phyloP scores from a whole-genome alignment of 2,113 vertebrate species.

The Pelecanus crispus region DNA sequence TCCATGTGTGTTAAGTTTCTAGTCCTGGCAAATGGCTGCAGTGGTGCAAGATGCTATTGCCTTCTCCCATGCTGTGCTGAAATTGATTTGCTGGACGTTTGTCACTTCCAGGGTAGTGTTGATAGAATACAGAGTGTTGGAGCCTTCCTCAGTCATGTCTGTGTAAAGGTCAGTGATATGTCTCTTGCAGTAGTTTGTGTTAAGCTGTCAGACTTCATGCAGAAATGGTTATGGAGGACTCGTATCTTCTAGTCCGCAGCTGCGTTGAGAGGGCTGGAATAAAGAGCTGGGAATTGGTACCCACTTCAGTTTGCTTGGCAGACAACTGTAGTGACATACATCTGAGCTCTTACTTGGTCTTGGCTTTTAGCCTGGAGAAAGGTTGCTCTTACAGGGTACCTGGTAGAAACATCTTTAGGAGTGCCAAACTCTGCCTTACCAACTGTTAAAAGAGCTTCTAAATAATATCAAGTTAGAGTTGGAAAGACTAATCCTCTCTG shows the following conservation, averaged over 20 bases:
- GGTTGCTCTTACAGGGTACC: background rate
- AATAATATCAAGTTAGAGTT: background rate
- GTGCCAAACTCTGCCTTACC: background rate
- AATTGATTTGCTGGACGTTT: background rate
- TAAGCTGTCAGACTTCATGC: background rate
- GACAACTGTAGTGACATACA: background rate
- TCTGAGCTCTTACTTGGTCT: background rate
- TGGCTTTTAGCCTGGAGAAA: background rate
- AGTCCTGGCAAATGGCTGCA: background rate
- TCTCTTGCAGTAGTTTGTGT: background rate
- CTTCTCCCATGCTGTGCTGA: background rate
- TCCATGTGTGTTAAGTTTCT: background rate
- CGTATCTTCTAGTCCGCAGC: background rate
- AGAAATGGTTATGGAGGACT: background rate
- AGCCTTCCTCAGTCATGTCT: background rate
- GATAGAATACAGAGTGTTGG: background rate
- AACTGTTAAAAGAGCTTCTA: background rate
- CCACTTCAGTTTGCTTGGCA: background rate
- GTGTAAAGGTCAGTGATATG: background rate
- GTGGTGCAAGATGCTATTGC: background rate
- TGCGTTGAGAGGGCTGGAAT: background rate
- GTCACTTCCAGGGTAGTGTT: rapidly evolving
- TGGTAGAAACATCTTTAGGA: background rate
- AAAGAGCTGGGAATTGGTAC: background rate
- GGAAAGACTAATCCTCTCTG: background rate